Evolutionary conservation across 2,888 invertebrate genomes (phyloP), one percentile per base, ranked within the genome.

Genomic region (Limnephilus auricula): DNA sequence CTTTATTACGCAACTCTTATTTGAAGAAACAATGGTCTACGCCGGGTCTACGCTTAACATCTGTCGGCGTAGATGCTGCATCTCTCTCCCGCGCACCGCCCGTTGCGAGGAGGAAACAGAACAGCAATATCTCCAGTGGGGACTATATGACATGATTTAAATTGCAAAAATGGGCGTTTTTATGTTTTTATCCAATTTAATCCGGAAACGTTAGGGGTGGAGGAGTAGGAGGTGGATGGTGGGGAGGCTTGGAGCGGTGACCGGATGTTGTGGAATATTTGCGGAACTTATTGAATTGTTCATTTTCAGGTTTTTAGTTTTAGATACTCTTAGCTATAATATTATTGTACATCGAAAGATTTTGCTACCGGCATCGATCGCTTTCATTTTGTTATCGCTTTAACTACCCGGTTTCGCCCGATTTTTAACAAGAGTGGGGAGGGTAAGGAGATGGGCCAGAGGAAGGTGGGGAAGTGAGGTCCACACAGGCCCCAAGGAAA

Each of bases 121-220:
- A 91, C 45, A 84, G 88, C 31, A 34, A 18, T 50, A 83, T 34
- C 82, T 79, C 91, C 91, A 15, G 79, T 65, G 92, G 91, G 92
- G 94, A 94, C 93, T 94, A 94, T 94, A 94, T 91, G 94, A 94
- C 94, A 94, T 95, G 94, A 95, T 95, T 95, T 94, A 94, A 94
- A 95, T 95, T 94, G 94, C 95, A 94, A 94, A 94, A 95, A 94
- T 94, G 94, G 94, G 94, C 94, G 94, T 94, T 95, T 93, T 94
- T 95, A 94, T 94, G 94, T 94, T 94, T 94, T 94, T 94, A 94
- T 94, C 94, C 94, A 94, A 95, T 95, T 94, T 94, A 90, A 92
- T 92, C 91, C 89, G 90, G 90, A 87, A 30, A 79, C 94, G 34
- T 65, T n/a, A 31, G 32, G 65, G 90, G 13, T 32, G 88, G 6